Conservation (phyloP, 2,888 invertebrate genomes). For the Drosophila leonis region DNA sequence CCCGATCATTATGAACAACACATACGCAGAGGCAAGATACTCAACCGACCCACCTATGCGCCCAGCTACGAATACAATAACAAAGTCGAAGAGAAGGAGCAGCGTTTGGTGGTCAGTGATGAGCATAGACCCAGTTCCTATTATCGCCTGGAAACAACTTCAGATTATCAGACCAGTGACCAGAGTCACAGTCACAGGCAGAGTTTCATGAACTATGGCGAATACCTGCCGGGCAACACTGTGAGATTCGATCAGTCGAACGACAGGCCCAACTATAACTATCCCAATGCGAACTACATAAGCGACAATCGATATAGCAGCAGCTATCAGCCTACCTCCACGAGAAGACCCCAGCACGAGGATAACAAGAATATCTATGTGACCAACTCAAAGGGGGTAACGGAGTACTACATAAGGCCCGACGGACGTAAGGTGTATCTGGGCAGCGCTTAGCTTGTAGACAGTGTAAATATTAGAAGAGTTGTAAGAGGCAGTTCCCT, state of each 20-base stretch:
- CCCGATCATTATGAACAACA: constrained; percentile 85
- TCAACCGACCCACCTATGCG: constrained; percentile 78
- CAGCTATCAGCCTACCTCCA: constrained; percentile 46
- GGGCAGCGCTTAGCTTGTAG: constrained; percentile 40
- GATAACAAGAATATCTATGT: constrained; percentile 83
- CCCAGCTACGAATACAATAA: constrained; percentile 61
- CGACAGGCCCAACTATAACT: constrained; percentile 51
- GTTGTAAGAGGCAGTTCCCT: constrained; percentile 40
- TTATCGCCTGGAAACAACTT: constrained; percentile 57
- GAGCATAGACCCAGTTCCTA: constrained; percentile 55
- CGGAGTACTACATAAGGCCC: constrained; percentile 83
- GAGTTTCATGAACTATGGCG: constrained; percentile 58
- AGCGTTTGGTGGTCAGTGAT: constrained; percentile 68
- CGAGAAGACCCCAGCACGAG: constrained; percentile 55
- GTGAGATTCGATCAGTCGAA: constrained; percentile 40
- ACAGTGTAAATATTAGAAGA: not conserved
- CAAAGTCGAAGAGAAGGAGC: constrained; percentile 48
- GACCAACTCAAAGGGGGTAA: constrained; percentile 82
- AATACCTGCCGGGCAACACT: constrained; percentile 54
- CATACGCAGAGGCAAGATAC: constrained; percentile 81
- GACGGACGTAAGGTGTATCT: constrained; percentile 82
- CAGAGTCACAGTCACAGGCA: constrained; percentile 28
- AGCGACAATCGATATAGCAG: constrained; percentile 71
- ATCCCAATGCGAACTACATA: constrained; percentile 72
- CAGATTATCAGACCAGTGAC: constrained; percentile 23